Base-by-base conservation (phyloP, 2,888 invertebrate genomes). In the Acheta domesticus region DNA sequence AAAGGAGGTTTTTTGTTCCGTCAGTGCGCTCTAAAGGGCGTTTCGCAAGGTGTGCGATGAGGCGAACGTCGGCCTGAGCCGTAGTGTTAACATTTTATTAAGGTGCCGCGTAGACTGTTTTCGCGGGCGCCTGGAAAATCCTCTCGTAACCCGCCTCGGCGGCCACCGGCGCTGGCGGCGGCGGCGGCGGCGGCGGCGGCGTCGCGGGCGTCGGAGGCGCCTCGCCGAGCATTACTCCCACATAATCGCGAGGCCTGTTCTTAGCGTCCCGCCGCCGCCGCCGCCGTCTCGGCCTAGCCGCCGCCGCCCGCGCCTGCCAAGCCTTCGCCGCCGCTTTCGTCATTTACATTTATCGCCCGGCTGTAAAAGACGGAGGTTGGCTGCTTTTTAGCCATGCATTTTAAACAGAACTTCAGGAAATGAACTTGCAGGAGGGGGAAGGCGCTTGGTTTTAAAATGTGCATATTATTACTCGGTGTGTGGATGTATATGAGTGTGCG, bases 341-440 rank as follows among this genome's bases (percentile, higher is more conserved):
- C 62, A 62, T 62, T 62, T 19, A 14, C 62, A 62, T 62, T 62
- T 62, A 62, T 62, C 62, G 62, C 62, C 62, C n/a, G 62, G 62
- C n/a, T 62, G 62, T 62, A 62, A 62, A 62, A 62, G 62, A 62
- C 62, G 62, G n/a, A 62, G 16, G 62, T 62, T 62, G 16, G 16
- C 62, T 62, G 62, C 62, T 62, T 62, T 62, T 62, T 62, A 62
- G 62, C 62, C 62, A n/a, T 62, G 62, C 62, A 62, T 62, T 62
- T 62, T 62, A 62, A 62, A 62, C 62, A 62, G 62, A 62, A 62
- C 62, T 62, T 19, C 14, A 62, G 62, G 62, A 62, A 62, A 62
- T 62, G 62, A 62, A 62, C 62, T 62, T 62, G n/a, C 62, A 62
- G 16, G 14, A n/a, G n/a, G 36, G 36, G 36, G 36, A 36, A 36